phyloP scores from a whole-genome alignment of 1,140 invertebrate species.

The Brachionus rubens region DNA sequence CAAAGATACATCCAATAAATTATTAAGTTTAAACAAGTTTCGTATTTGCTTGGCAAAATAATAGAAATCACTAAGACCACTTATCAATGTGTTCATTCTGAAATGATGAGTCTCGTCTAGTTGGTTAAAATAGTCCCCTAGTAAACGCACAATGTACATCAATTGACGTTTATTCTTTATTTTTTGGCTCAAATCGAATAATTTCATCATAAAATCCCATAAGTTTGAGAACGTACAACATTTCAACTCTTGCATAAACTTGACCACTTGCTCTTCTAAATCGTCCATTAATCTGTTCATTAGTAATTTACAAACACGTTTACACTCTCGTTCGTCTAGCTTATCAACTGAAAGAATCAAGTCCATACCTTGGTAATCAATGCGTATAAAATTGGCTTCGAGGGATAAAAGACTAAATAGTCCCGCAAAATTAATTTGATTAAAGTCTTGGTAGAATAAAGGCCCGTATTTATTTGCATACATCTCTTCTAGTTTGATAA shows the following conservation, averaged over 20 bases:
- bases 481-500: conserved; percentile 24
- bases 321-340: conserved; percentile 2
- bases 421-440: background rate
- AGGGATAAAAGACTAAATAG: background rate
- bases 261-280: background rate
- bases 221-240: background rate
- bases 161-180: background rate
- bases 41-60: conserved; percentile 27
- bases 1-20: conserved; percentile 18
- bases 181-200: background rate
- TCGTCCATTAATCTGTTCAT: conserved; percentile 32
- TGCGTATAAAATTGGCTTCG: background rate
- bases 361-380: background rate
- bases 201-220: conserved; percentile 28
- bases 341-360: background rate
- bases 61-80: conserved; percentile 34
- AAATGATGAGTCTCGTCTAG: background rate
- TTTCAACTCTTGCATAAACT: background rate
- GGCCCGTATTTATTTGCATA: background rate
- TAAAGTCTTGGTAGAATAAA: conserved; percentile 7
- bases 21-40: conserved; percentile 23
- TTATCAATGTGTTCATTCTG: background rate
- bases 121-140: conserved; percentile 29
- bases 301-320: conserved; percentile 8
- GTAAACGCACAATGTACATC: background rate